phyloP scores from a whole-genome alignment of 2,113 vertebrate genomes.

The Cairina moschata region DNA sequence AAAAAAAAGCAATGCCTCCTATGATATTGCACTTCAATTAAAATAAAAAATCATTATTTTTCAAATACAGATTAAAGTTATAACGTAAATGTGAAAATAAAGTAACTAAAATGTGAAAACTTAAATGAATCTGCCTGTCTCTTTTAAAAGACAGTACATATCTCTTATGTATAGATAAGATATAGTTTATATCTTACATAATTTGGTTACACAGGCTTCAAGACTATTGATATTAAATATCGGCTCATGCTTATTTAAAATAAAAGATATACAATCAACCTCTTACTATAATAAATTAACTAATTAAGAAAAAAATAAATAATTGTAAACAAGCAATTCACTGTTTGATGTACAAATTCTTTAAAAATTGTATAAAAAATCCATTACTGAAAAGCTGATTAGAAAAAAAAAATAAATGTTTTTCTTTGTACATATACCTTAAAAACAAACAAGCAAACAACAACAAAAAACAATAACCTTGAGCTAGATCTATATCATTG shows the following conservation, averaged over 20 bases:
- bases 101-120: background rate
- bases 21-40: background rate
- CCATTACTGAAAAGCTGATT: background rate
- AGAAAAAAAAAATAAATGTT: background rate
- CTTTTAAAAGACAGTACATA: background rate
- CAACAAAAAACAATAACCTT: background rate
- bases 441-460: background rate
- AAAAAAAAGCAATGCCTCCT: background rate
- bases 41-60: background rate
- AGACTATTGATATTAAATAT: background rate
- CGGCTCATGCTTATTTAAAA: background rate
- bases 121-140: background rate
- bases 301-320: background rate
- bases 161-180: too few species aligned
- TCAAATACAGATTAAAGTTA: background rate
- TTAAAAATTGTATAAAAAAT: background rate
- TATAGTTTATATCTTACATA: background rate
- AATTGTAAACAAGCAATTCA: background rate
- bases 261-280: background rate
- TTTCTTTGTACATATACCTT: background rate
- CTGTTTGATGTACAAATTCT: background rate
- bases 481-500: background rate
- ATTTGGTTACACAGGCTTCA: background rate
- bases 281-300: background rate
- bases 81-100: background rate